phyloP scores from a whole-genome alignment of 2,888 invertebrate genomes.

The Leucania comma region DNA sequence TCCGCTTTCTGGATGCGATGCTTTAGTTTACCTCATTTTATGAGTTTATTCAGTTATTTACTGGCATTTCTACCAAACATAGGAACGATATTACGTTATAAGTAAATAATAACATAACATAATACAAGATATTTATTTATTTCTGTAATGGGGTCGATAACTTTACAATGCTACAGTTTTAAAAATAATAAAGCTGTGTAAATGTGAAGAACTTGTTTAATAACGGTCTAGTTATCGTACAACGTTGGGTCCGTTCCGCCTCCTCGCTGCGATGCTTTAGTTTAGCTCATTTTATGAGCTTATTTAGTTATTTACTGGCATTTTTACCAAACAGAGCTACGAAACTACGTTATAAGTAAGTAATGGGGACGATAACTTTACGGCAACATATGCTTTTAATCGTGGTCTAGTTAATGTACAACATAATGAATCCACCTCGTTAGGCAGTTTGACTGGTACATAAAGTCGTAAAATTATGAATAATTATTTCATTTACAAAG shows the following conservation, averaged over 20 bases:
- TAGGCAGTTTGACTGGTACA: no score
- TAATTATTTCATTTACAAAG: no score
- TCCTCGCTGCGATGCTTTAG: no score
- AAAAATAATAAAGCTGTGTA: conserved; percentile 2
- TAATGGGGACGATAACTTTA: conserved; percentile 10
- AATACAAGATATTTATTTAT: no score
- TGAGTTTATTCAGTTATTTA: conserved; percentile 26
- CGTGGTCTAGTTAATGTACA: background rate
- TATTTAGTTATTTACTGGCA: no score
- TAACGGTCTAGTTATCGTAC: background rate
- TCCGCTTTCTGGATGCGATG: conserved; percentile 39
- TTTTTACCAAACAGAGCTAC: no score
- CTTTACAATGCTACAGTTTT: conserved; percentile 7
- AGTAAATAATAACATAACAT: no score
- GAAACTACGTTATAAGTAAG: no score
- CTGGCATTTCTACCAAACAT: background rate
- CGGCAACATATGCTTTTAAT: background rate
- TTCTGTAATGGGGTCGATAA: conserved; percentile 1
- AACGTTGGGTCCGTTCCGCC: background rate
- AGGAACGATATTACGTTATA: conserved; percentile 5
- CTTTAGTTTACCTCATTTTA: conserved; percentile 12
- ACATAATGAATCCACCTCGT: no score
- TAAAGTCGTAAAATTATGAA: background rate
- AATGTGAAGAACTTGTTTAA: background rate
- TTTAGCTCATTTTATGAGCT: no score